phyloP scores from a whole-genome alignment of 2,797 vertebrate species.

The Etheostoma nigrum region DNA sequence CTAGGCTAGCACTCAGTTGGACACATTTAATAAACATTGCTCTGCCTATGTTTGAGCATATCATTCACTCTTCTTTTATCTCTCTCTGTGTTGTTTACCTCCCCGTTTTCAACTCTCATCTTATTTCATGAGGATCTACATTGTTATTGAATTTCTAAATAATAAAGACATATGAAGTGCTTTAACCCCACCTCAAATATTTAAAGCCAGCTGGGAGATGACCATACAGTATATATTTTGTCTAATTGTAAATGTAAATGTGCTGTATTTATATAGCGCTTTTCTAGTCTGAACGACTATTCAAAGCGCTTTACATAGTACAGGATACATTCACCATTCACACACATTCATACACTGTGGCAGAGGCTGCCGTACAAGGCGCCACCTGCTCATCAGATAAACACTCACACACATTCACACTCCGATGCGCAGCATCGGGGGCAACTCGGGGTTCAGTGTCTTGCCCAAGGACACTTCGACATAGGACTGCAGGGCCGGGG shows the following conservation, averaged over 20 bases:
- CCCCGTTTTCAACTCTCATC: slow-evolving; percentile 3
- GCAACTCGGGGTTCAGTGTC: too few species aligned
- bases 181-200: slow-evolving; percentile 47
- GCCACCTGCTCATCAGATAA: too few species aligned
- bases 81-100: slow-evolving; percentile 8
- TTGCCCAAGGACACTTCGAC: too few species aligned
- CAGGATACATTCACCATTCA: too few species aligned
- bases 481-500: too few species aligned
- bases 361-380: too few species aligned
- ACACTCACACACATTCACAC: too few species aligned
- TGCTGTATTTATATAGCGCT: too few species aligned
- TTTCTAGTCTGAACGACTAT: too few species aligned
- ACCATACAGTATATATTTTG: slow-evolving; percentile 46
- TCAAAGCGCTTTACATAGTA: too few species aligned
- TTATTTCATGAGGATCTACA: slow-evolving; percentile 9
- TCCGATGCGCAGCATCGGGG: too few species aligned
- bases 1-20: slow-evolving; percentile 73
- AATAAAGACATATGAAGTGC: slow-evolving; percentile 24
- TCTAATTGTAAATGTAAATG: slow-evolving; percentile 68
- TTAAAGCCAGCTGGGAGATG: slow-evolving; percentile 30
- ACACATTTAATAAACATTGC: slow-evolving; percentile 69
- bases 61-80: slow-evolving; percentile 31
- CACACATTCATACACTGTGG: too few species aligned
- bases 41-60: slow-evolving; percentile 55
- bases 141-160: slow-evolving; percentile 16